Percentiles rank a stretch among this genome's conserved stretches.
phyloP scores from a whole-genome alignment of 2,888 invertebrate genomes.

The Hyppa rectilinea region DNA sequence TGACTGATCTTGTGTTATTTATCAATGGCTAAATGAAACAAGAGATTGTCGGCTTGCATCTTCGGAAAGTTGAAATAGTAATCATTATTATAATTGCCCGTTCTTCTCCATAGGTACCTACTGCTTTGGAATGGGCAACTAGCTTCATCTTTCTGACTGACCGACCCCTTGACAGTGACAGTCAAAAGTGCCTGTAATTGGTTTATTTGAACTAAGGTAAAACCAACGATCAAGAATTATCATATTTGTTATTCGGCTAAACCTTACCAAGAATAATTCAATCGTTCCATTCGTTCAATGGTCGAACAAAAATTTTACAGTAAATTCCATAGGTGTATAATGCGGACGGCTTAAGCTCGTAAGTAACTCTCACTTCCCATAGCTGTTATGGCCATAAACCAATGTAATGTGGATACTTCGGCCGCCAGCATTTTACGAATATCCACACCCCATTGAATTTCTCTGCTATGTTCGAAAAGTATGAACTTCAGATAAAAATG shows the following conservation, averaged over 20 bases:
- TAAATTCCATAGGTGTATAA: conserved; percentile 46
- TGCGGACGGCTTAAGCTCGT: conserved; percentile 27
- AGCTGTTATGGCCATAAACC: conserved; percentile 43
- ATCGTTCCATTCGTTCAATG: conserved; percentile 1
- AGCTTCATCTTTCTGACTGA: too few relatives aligned
- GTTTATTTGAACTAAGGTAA: too few relatives aligned
- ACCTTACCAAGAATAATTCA: conserved; percentile 7
- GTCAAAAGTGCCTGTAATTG: too few relatives aligned
- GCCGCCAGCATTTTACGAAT: conserved; percentile 38
- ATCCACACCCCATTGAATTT: conserved; percentile 27
- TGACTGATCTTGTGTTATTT: not conserved
- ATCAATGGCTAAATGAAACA: not conserved
- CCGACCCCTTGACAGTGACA: too few relatives aligned
- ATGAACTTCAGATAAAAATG: not conserved
- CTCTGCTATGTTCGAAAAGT: conserved; percentile 9
- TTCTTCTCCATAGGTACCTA: too few relatives aligned
- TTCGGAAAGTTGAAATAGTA: not conserved
- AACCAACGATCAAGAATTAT: not conserved
- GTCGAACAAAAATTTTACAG: conserved; percentile 21
- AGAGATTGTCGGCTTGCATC: not conserved
- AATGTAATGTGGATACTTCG: conserved; percentile 32
- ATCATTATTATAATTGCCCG: too few relatives aligned
- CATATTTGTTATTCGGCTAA: not conserved
- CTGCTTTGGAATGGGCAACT: too few relatives aligned
- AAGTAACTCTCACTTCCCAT: conserved; percentile 28